Evolutionary conservation across 1,140 invertebrate species (phyloP).

Genomic region (Eupeodes corollae): DNA sequence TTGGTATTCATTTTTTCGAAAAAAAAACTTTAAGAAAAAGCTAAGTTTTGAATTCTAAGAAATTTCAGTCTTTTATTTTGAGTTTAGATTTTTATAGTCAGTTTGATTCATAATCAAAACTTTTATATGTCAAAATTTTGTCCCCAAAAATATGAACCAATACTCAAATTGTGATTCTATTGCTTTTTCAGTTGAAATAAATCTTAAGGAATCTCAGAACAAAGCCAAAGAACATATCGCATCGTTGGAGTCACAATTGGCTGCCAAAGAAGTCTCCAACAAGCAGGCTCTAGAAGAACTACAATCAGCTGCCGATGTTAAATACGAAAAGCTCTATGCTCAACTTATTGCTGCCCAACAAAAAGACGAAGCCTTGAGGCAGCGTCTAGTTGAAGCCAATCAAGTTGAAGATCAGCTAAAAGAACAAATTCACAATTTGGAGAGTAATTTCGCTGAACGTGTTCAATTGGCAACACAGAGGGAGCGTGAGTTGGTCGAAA

Average conservation of each 20-base stretch:
- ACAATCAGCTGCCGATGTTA: constrained; percentile 19
- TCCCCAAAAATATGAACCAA: not conserved
- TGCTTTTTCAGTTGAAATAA: constrained; percentile 18
- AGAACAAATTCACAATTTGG: constrained; percentile 19
- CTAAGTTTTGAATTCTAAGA: not conserved
- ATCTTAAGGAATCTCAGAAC: constrained; percentile 21
- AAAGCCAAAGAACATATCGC: constrained; percentile 22
- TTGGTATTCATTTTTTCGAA: not conserved
- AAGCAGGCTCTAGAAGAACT: constrained; percentile 16
- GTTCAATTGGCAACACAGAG: constrained; percentile 18
- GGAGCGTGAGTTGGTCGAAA: constrained; percentile 28
- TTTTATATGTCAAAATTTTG: not conserved
- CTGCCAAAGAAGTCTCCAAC: constrained; percentile 17
- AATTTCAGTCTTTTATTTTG: too few species aligned
- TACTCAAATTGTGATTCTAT: not conserved
- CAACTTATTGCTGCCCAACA: constrained; percentile 9
- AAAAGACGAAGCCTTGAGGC: constrained; percentile 24
- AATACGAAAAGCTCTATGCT: not conserved
- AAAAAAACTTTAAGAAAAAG: too few species aligned
- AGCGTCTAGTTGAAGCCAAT: constrained; percentile 12
- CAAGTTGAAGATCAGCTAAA: constrained; percentile 8
- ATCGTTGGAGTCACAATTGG: constrained; percentile 21
- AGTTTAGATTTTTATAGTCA: too few species aligned
- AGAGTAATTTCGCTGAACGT: constrained; percentile 17
- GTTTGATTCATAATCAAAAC: too few species aligned